phyloP scores from a whole-genome alignment of 2,113 vertebrate species.

The Chaetodon auriga region DNA sequence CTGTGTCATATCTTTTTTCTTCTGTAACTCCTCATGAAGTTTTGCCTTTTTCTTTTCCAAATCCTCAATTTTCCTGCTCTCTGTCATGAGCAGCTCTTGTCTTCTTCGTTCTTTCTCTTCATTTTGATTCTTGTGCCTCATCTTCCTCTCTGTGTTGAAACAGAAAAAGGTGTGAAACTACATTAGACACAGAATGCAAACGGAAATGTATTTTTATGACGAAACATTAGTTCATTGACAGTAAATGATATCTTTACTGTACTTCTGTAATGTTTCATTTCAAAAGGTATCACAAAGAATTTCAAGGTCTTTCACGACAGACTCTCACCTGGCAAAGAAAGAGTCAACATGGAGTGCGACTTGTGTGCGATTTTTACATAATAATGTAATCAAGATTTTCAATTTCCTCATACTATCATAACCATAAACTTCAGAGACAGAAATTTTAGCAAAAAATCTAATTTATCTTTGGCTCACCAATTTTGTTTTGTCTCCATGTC shows the following conservation, averaged over 20 bases:
- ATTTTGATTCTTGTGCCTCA: neutral
- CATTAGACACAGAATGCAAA: neutral
- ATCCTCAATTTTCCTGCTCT: neutral
- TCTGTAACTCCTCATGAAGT: too few species aligned
- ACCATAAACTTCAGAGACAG: neutral
- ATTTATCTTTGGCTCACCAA: neutral
- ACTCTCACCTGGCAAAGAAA: too few species aligned
- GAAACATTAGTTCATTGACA: neutral
- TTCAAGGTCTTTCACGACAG: too few species aligned
- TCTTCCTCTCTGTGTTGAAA: neutral
- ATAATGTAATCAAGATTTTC: too few species aligned
- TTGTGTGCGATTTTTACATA: too few species aligned
- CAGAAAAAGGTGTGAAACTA: neutral
- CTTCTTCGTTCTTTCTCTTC: neutral
- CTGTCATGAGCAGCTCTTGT: neutral
- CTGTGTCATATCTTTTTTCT: neutral
- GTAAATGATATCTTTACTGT: too few species aligned
- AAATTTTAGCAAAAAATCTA: neutral
- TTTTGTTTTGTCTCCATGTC: constrained; percentile 12
- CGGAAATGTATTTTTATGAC: neutral
- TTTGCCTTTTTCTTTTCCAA: neutral
- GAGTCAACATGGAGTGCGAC: too few species aligned
- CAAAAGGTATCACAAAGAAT: too few species aligned
- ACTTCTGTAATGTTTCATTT: too few species aligned
- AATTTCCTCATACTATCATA: neutral